phyloP scores from a whole-genome alignment of 1,140 invertebrate species.

The Melanaphis sacchari region DNA sequence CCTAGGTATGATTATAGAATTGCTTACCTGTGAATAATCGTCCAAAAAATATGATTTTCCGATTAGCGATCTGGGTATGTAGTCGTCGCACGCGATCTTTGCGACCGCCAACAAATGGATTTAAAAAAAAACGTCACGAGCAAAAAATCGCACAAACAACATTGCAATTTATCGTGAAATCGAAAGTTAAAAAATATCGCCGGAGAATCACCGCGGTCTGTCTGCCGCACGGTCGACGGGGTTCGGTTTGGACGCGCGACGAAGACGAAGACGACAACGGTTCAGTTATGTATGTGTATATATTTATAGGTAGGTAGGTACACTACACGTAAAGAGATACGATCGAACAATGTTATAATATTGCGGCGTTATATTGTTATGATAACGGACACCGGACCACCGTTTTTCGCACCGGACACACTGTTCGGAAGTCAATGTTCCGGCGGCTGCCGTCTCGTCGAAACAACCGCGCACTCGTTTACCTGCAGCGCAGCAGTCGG shows the following conservation, averaged over 20 bases:
- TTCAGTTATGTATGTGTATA: background rate
- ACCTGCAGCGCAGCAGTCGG: background rate
- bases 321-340: background rate
- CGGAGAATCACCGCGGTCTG: too few species aligned
- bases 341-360: background rate
- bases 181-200: background rate
- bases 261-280: background rate
- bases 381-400: background rate
- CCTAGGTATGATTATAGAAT: background rate
- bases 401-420: slow-evolving; percentile 51
- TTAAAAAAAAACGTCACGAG: background rate
- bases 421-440: slow-evolving; percentile 43
- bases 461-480: background rate
- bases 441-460: background rate
- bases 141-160: background rate
- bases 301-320: too few species aligned
- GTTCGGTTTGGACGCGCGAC: background rate
- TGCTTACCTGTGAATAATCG: background rate
- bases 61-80: background rate
- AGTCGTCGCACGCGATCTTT: background rate
- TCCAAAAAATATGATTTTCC: background rate
- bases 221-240: background rate
- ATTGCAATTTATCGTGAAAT: too few species aligned
- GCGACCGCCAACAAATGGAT: background rate
- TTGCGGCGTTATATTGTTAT: background rate